Evolutionary conservation across 2,888 invertebrate genomes (phyloP), one percentile per base, ranked within the genome.

Genomic region (Notodonta ziczac): DNA sequence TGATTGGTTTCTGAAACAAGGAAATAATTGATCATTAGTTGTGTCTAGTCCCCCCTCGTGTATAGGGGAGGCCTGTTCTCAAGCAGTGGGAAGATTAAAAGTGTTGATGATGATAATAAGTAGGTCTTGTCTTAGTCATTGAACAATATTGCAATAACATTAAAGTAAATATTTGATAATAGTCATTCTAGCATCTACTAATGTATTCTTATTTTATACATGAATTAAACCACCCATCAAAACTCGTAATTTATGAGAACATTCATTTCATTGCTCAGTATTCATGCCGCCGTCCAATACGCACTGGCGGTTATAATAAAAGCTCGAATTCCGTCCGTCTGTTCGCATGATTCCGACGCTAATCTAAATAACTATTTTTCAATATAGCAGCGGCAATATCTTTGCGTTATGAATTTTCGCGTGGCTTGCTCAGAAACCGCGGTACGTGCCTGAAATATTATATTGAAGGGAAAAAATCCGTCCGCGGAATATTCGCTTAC

Each of bases 361-460:
- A 85, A 89, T 86, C 87, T 86, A 87, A 89, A 89, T 88, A 90
- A 90, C 89, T 89, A 91, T 88, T 90, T 91, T 91, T 91, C 90
- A 91, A 91, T 91, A 90, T 82, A 85, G 83, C 82, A 62, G 35
- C 65, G 61, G 78, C 83, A 83, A 85, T 85, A 86, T 82, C 69
- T 78, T 77, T 70, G 75, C 80, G 85, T 84, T 88, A 90, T 91
- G 90, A 90, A 91, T 91, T 90, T 88, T 86, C 78, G 83, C 83
- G 75, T 78, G 79, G 80, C 83, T 81, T 81, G 79, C 78, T 81
- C 76, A 67, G 73, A 69, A 68, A 61, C 35, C 65, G 72, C 40
- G 66, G 76, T 71, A 89, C 91, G 90, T 91, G 91, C 83, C 76
- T 75, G 59, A 85, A 89, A 90, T 91, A 85, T 85, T 72, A 81